Evolutionary conservation across 1,140 invertebrate species (phyloP), one percentile per base, ranked within the genome.

Genomic region (Drosophila ananassae): DNA sequence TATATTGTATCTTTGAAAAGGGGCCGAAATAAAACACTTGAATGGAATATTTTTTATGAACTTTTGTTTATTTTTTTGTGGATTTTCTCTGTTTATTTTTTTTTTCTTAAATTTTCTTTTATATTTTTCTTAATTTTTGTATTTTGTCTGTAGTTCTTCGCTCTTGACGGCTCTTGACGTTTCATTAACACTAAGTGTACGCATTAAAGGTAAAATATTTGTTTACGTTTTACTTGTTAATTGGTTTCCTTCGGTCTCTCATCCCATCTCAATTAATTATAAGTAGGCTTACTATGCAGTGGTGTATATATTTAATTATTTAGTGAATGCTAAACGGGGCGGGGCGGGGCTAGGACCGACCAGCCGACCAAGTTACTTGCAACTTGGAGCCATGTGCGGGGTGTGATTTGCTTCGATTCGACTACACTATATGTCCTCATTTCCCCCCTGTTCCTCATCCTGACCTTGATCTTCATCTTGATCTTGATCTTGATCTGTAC

Each of bases 121-220:
- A n/a, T 50, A 12, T 28, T 47, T 52, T 62, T 68, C 13, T 60
- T 28, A 9, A 24, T 10, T 32, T 63, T 22, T 47, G 48, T 21
- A 1, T 51, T 52, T 66, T 53, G 2, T 21, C 58, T 52, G 30
- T 68, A 62, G 50, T 56, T 47, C 47, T 58, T 56, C 53, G 37
- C 50, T 66, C 50, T 77, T 25, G 32, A 72, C 61, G 30, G 50
- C 37, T 17, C 17, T 17, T 17, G 17, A 17, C 25, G 25, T 59
- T 59, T 67, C 50, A 69, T 85, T 85, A 82, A 76, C 78, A 78
- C 83, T 85, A 81, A 58, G 39, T 87, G 74, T 85, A 80, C 73
- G 77, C 81, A 80, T 81, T 85, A 68, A 84, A 75, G 82, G 66
- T 81, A 87, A 85, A 87, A 78, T 85, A 85, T 75, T 56, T 69